Percentiles rank a stretch among this genome's conserved stretches.
phyloP scores from a whole-genome alignment of 92 coral and sea anemone species.

The Galaxea fascicularis region DNA sequence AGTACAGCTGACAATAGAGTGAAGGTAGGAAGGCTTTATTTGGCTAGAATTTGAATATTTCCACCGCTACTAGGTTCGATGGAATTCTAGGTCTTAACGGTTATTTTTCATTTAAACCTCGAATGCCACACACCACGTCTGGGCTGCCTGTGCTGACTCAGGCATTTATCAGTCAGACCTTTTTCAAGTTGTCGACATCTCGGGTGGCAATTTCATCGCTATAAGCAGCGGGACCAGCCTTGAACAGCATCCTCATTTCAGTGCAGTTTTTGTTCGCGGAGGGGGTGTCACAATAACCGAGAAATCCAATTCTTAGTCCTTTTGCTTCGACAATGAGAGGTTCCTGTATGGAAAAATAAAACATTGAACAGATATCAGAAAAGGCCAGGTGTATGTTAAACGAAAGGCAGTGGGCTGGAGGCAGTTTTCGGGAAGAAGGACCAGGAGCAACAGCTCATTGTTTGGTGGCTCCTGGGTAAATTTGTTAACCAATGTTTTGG shows the following conservation, averaged over 20 bases:
- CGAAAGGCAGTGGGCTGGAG: background rate
- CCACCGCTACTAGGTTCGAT: no score
- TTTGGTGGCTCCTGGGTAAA: background rate
- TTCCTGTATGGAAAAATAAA: conserved; percentile 32
- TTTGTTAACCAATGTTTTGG: background rate
- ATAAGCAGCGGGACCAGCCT: conserved; percentile 58
- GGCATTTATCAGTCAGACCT: background rate
- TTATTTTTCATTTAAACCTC: no score
- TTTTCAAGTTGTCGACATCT: conserved; percentile 56
- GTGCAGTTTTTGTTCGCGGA: background rate
- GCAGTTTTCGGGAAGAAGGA: background rate
- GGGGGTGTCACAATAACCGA: conserved; percentile 70
- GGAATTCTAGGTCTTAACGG: no score
- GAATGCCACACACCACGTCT: no score
- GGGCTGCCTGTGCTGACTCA: no score
- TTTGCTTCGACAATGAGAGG: conserved; percentile 68
- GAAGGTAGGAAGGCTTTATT: no score
- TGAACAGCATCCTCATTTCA: conserved; percentile 11
- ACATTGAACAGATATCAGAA: background rate
- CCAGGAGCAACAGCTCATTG: no score
- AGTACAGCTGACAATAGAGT: no score
- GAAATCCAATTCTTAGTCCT: conserved; percentile 82
- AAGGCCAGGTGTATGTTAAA: background rate
- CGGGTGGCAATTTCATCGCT: conserved; percentile 34
- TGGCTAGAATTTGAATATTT: no score